These are phyloP conservation scores for Tetrapedia diversipes DNA, from an alignment of 2,888 invertebrate genomes.

Conservation along the genomic window DNA sequence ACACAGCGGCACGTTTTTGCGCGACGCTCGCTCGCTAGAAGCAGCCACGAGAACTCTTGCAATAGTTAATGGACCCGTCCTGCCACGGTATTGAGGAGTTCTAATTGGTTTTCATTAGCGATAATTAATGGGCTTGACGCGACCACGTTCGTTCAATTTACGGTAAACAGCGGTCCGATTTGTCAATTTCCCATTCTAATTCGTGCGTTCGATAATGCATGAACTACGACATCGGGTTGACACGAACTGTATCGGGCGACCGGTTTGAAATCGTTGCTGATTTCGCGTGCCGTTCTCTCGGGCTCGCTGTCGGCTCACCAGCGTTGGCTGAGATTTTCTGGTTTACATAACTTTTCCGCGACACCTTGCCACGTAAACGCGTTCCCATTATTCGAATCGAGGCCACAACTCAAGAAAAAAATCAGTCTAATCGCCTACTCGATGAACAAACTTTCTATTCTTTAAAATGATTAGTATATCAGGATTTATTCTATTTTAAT, in stretches of 20 bases:
- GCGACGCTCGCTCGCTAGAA: slow-evolving; percentile 8
- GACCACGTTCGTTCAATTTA: slow-evolving; percentile 44
- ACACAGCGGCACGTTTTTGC: slow-evolving; percentile 30
- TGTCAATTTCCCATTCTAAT: slow-evolving; percentile 50
- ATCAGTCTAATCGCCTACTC: too few species aligned
- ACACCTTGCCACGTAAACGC: too few species aligned
- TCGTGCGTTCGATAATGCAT: slow-evolving; percentile 22
- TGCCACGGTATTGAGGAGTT: slow-evolving; percentile 52
- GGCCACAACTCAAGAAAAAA: too few species aligned
- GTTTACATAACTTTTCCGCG: too few species aligned
- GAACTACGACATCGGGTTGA: slow-evolving; percentile 7
- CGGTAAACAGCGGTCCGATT: slow-evolving; percentile 39
- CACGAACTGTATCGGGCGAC: not conserved
- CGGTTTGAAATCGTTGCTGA: not conserved
- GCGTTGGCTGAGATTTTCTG: too few species aligned
- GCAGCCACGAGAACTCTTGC: slow-evolving; percentile 41
- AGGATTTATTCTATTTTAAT: too few species aligned
- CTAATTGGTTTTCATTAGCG: slow-evolving; percentile 69
- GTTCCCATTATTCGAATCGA: not conserved
- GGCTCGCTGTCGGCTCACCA: too few species aligned
- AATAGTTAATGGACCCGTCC: slow-evolving; percentile 33
- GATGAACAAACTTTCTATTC: too few species aligned
- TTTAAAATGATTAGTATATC: too few species aligned
- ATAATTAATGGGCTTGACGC: slow-evolving; percentile 62
- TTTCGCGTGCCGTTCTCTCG: not conserved